Evolutionary conservation across 2,113 vertebrate species (phyloP), one percentile per base, ranked within the genome.

Genomic region (Pteronura brasiliensis): DNA sequence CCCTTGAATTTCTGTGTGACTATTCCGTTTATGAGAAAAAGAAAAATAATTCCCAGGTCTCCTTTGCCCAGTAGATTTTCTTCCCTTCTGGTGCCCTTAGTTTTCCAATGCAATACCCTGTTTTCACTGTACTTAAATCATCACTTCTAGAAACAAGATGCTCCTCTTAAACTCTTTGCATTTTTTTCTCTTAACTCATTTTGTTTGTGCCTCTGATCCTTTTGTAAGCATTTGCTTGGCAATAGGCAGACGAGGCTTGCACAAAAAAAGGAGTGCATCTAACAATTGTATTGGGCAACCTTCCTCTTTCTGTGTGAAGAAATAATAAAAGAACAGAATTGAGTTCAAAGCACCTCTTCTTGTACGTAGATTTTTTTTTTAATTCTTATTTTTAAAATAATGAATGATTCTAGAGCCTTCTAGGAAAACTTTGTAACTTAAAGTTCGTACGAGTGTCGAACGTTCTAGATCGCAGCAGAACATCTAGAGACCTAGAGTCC

Each of bases 271-370:
- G 61, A 80, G 29, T 63, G 42, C 71, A 29, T 72, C 77, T 90
- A 67, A 74, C 72, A 81, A 27, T 49, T 63, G 42, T 74, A 29
- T 55, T 80, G 29, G 13, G 34, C 72, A 47, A 65, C 63, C 42
- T 88, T 79, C 7, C 9, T 84, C 69, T 71, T 92, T 76, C 80
- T 90, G 80, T 65, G 77, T 92, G 83, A 90, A 98, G 34, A 96
- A 89, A 86, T 42, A 97, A 98, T 96, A 95, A 97, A 96, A 81
- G 67, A 97, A 67, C 49, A 72, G 47, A 97, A 80, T 2, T 86
- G 86, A 57, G 65, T 89, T 27, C n/a, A 34, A 83, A 93, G 13
- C 7, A 59, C 57, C 65, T 86, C 79, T 92, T 91, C 42, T 93
- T 85, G 34, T 65, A 61, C 59, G 52, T 61, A 89, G 42, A 39